Percentiles rank a stretch among this genome's conserved stretches.
Conservation (phyloP, 2,888 invertebrate genomes). For the Spisula subtruncata region DNA sequence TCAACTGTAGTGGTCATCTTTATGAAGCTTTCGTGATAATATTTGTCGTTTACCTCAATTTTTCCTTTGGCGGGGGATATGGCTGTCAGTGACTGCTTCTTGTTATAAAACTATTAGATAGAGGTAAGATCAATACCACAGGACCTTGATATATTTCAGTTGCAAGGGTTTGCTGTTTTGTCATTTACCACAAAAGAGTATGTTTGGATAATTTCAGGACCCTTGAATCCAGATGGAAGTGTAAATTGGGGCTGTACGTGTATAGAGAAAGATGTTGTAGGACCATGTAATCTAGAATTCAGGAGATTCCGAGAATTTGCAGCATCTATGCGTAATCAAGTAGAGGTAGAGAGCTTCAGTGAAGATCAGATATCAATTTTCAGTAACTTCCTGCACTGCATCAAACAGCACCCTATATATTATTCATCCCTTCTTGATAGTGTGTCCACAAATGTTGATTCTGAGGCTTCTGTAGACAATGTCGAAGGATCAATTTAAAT, state of each 20-base stretch:
- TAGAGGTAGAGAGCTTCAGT: constrained; percentile 34
- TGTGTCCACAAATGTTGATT: constrained; percentile 36
- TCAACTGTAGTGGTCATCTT: too few species aligned
- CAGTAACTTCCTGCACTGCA: constrained; percentile 46
- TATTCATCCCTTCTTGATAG: constrained; percentile 39
- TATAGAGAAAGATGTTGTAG: constrained; percentile 63
- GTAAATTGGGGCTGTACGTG: constrained; percentile 65
- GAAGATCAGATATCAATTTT: constrained; percentile 43
- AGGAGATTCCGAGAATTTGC: constrained; percentile 54
- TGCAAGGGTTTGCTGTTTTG: neutral
- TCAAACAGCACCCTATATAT: constrained; percentile 46
- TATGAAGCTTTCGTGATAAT: too few species aligned
- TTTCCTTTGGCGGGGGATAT: too few species aligned
- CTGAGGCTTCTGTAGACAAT: neutral
- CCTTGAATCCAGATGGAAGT: constrained; percentile 56
- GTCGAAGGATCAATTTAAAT: too few species aligned
- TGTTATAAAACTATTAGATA: too few species aligned
- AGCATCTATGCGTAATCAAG: constrained; percentile 32
- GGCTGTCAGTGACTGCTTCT: too few species aligned
- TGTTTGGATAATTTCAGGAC: constrained; percentile 47
- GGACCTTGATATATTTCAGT: neutral
- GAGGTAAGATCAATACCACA: too few species aligned
- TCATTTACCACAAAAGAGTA: too few species aligned
- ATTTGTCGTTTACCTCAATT: too few species aligned
- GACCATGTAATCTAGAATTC: constrained; percentile 66